phyloP scores from a whole-genome alignment of 2,888 invertebrate species.

The Arctia plantaginis region DNA sequence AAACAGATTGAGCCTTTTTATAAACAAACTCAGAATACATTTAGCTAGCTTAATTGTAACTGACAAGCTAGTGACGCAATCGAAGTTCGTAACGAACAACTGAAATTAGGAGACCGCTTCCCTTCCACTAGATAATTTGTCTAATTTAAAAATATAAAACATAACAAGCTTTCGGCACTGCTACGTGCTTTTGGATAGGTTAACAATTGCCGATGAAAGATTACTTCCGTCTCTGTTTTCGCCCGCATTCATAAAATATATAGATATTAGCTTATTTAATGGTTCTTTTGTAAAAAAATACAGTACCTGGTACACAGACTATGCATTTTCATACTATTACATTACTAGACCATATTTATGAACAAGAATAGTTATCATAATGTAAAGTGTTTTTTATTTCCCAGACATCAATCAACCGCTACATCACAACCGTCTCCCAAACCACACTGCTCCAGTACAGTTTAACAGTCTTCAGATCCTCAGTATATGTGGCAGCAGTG shows the following conservation, averaged over 20 bases:
- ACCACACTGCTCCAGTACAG: too few species aligned
- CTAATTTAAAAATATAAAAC: slow-evolving; percentile 68
- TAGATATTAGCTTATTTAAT: too few species aligned
- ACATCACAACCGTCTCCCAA: too few species aligned
- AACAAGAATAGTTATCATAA: too few species aligned
- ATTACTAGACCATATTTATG: too few species aligned
- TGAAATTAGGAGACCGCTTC: slow-evolving; percentile 54
- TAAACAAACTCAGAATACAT: slow-evolving; percentile 2
- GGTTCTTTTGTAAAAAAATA: too few species aligned
- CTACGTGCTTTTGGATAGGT: slow-evolving; percentile 24
- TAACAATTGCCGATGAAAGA: not conserved
- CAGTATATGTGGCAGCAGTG: too few species aligned
- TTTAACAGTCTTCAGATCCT: too few species aligned
- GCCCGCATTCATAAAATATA: not conserved
- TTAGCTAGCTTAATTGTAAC: slow-evolving; percentile 16
- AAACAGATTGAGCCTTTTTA: not conserved
- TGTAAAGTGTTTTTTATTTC: too few species aligned
- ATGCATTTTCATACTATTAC: too few species aligned
- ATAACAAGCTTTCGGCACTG: slow-evolving; percentile 48
- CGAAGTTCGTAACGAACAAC: slow-evolving; percentile 48
- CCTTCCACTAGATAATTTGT: slow-evolving; percentile 61
- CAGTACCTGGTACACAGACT: too few species aligned
- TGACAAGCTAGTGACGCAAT: slow-evolving; percentile 32
- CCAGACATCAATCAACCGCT: too few species aligned
- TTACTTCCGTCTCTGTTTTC: not conserved